These are phyloP conservation scores for Adelognathus sp. DNA, from an alignment of 2,888 invertebrate genomes.

Conservation along the genomic window DNA sequence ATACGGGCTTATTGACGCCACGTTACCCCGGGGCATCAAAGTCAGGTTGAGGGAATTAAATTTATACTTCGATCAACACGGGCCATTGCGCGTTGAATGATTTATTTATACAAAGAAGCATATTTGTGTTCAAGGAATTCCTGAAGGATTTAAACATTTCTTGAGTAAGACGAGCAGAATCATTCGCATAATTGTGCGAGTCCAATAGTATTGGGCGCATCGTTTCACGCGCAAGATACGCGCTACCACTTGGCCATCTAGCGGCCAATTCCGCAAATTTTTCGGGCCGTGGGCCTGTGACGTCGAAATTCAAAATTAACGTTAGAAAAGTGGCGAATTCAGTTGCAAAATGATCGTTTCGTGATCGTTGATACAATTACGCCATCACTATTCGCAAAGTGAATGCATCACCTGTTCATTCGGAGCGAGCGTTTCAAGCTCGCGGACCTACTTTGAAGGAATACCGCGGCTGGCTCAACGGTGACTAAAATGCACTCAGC, in stretches of 20 bases:
- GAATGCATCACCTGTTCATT: neutral
- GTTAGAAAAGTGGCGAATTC: too few species aligned
- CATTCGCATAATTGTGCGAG: too few species aligned
- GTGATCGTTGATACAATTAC: neutral
- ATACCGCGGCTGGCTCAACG: neutral
- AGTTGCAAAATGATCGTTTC: neutral
- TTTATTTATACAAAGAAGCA: neutral
- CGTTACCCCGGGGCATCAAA: slow-evolving; percentile 29
- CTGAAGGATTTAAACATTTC: too few species aligned
- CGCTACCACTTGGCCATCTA: too few species aligned
- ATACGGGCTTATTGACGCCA: slow-evolving; percentile 4
- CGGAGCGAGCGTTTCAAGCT: neutral
- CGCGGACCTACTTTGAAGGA: neutral
- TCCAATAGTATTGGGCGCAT: too few species aligned
- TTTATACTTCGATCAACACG: neutral
- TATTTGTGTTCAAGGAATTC: too few species aligned
- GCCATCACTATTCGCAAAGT: neutral
- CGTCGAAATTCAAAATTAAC: too few species aligned
- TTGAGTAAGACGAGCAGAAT: too few species aligned
- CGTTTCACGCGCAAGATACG: too few species aligned
- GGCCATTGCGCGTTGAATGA: neutral
- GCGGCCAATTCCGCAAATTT: too few species aligned
- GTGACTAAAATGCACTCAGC: neutral
- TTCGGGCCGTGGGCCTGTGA: too few species aligned
- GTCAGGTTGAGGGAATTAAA: slow-evolving; percentile 14